Evolutionary conservation across 2,113 vertebrate genomes (phyloP), one percentile per base, ranked within the genome.

Genomic region (Pteruthius melanotis): DNA sequence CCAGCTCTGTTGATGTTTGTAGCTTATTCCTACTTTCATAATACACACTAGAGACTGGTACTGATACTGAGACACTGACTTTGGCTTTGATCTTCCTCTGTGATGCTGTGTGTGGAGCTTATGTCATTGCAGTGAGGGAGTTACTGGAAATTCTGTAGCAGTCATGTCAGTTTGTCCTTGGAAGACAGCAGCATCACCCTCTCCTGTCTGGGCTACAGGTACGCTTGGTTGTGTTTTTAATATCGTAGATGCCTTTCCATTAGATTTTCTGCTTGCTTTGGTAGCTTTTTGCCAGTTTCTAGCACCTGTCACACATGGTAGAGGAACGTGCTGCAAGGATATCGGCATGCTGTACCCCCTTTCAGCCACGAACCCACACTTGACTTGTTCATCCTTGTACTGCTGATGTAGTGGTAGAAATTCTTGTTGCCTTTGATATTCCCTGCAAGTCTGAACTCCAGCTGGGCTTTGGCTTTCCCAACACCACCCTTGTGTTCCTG

Each of bases 341-440:
- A 5, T 23, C 1, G 4, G 12, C 1, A 8, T 40, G 15, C 45
- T 53, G 7, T 63, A 15, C 26, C 10, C 8, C 1, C 4, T 21
- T 78, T 81, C 16, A 22, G 18, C 17, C 44, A n/a, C 0, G 0
- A 19, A 56, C 15, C 4, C 30, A 7, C 11, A 2, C 83, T 86
- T 80, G 66, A 13, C 26, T 75, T 57, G 5, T 77, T n/a, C 31
- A 54, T 31, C 37, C 13, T 84, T 65, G 18, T 78, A 17, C 59
- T 87, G 35, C 13, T 66, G 42, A 15, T 30, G 22, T 22, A 47
- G 19, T 44, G n/a, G 11, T 53, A 42, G 65, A 75, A 79, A 19
- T 23, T 90, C 18, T 47, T 96, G 10, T 57, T 83, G 66, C 11
- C 33, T 69, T 80, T 83, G 10, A 30, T 72, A 27, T 9, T 86